These are phyloP conservation scores for Ophioderma brevispina DNA, from an alignment of 35 echinoderm and acorn worm species.

Conservation along the genomic window DNA sequence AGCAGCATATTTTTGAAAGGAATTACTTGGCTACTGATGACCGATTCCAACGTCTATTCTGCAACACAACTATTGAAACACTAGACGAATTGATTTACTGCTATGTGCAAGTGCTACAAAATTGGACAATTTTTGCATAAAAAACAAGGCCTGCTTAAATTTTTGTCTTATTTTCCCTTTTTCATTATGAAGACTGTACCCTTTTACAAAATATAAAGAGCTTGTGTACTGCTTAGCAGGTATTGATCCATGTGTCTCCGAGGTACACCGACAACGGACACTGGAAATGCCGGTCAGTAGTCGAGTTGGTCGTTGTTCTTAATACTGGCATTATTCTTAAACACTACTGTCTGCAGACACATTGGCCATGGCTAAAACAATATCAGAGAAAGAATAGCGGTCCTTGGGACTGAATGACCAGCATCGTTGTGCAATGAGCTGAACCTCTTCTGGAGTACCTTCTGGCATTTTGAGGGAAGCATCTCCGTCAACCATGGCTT, in stretches of 20 bases:
- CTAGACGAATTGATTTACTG: too few species aligned
- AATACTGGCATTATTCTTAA: conserved; percentile 17
- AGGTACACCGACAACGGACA: background rate
- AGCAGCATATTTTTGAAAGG: too few species aligned
- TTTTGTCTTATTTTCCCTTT: too few species aligned
- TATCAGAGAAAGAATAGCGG: conserved; percentile 80
- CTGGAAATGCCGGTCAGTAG: background rate
- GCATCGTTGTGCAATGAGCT: conserved; percentile 80
- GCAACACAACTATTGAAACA: too few species aligned
- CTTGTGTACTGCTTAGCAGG: too few species aligned
- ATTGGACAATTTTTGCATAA: too few species aligned
- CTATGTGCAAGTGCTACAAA: too few species aligned
- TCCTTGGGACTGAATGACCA: conserved; percentile 80
- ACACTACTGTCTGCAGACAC: conserved; percentile 77
- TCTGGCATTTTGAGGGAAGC: conserved; percentile 64
- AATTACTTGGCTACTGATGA: too few species aligned
- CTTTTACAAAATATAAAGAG: too few species aligned
- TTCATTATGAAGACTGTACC: too few species aligned
- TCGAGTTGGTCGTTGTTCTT: background rate
- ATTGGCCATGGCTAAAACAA: conserved; percentile 61
- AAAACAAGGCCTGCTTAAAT: too few species aligned
- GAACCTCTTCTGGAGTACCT: conserved; percentile 83
- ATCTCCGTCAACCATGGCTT: conserved; percentile 79
- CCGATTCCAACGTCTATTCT: too few species aligned
- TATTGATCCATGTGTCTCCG: background rate